Percentiles rank a stretch among this genome's conserved stretches.
Evolutionary conservation across 1,140 invertebrate species (phyloP).

Genomic region (Apis laboriosa): DNA sequence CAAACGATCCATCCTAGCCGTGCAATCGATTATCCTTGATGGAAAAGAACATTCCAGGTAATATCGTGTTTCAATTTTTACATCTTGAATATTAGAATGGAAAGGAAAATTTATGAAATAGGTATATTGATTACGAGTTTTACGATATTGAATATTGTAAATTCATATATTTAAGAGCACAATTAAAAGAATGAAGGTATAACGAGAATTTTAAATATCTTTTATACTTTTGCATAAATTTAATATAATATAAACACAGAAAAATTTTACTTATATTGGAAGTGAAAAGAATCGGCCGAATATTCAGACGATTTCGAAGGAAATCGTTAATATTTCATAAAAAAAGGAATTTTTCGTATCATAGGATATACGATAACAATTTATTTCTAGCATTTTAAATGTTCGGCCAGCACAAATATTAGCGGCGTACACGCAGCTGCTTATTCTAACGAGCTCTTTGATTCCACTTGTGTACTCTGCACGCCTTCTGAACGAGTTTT

Average conservation of each 20-base stretch:
- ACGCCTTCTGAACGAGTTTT: slow-evolving; percentile 27
- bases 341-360: not conserved
- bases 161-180: no score
- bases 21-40: not conserved
- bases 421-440: slow-evolving; percentile 36
- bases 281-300: no score
- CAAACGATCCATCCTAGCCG: not conserved
- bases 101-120: no score
- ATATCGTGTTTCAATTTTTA: not conserved
- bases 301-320: no score
- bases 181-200: no score
- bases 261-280: no score
- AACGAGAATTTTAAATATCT: no score
- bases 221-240: no score
- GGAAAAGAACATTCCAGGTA: not conserved
- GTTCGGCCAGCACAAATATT: slow-evolving; percentile 22
- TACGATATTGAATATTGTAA: no score
- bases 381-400: not conserved
- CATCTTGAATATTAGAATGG: no score
- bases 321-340: not conserved
- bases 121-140: no score
- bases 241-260: no score
- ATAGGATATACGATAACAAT: not conserved
- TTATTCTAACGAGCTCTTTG: slow-evolving; percentile 34
- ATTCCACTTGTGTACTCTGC: slow-evolving; percentile 14